Conservation (phyloP, 1,140 invertebrate genomes). For the Pseudoatta argentina region DNA sequence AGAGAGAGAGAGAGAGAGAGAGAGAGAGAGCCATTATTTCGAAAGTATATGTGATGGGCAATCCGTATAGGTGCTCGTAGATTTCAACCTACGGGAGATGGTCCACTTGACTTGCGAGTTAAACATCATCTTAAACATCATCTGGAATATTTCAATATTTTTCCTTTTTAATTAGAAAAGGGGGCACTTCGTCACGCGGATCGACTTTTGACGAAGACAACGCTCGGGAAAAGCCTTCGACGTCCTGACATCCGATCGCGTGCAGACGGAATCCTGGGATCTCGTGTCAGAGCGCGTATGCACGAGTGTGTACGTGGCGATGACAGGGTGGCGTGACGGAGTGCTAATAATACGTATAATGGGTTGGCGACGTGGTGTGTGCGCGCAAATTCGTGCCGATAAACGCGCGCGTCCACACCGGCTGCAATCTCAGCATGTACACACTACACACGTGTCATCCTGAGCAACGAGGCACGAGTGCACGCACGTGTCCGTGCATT, state of each 20-base stretch:
- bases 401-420: slow-evolving; percentile 57
- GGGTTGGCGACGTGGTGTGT: slow-evolving; percentile 70
- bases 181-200: neutral
- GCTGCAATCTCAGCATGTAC: slow-evolving; percentile 35
- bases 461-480: slow-evolving; percentile 14
- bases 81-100: too few species aligned
- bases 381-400: slow-evolving; percentile 74
- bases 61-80: too few species aligned
- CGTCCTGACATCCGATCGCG: slow-evolving; percentile 31
- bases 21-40: too few species aligned
- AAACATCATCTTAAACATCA: too few species aligned
- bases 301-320: slow-evolving; percentile 76
- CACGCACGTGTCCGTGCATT: slow-evolving; percentile 51
- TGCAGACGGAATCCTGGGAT: slow-evolving; percentile 56
- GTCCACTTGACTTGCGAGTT: too few species aligned
- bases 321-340: slow-evolving; percentile 82
- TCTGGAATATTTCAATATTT: neutral
- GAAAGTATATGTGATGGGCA: too few species aligned
- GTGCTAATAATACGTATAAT: slow-evolving; percentile 84
- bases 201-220: slow-evolving; percentile 8
- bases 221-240: slow-evolving; percentile 12
- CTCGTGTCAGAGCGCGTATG: slow-evolving; percentile 52
- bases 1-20: too few species aligned
- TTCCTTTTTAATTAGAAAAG: neutral
- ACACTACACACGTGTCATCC: slow-evolving; percentile 44